Base-by-base conservation (phyloP, 2,113 vertebrate genomes). In the Sitta europaea region DNA sequence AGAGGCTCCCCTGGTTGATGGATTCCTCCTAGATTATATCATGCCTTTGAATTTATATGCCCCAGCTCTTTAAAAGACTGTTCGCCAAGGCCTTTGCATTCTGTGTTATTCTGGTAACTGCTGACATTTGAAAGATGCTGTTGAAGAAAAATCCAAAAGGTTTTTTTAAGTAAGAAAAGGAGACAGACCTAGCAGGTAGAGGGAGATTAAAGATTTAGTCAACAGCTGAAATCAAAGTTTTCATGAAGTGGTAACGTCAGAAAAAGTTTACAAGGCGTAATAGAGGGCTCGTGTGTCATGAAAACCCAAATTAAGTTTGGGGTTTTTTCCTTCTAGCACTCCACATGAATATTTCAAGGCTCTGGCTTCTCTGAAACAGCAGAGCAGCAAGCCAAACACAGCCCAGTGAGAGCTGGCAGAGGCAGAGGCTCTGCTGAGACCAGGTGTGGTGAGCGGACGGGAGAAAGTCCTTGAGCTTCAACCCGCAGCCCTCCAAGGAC, bases 41-140 rank as follows among this genome's bases (percentile, higher is more conserved):
- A 96, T 90, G 71, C 90, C 78, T 96, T 71, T 76, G 92, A 96
- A 96, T 96, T 92, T 94, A 94, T 96, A 91, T 92, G 82, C 82
- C 88, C 75, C 59, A 25, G 71, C 90, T 96, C 88, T 96, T 95
- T 93, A 94, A 92, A 88, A 91, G 82, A 92, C 90, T 94, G 92
- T 95, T 96, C 96, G 93, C 95, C 71, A 87, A 96, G 81, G 91
- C 74, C 92, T 97, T 94, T 94, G 93, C 94, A 93, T 96, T 94
- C 92, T 0, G 0, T 86, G 94, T 96, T 94, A 93, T 94, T 95
- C 90, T 94, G 10, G 85, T 93, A 93, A 94, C 90, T 94, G 92
- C 94, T 96, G 96, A 97, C 96, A 94, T 94, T 97, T 96, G 94
- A 96, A 92, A 97, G 94, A 95, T 95, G 95, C 71, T 91, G 84